A percentile compares a stretch with the other conserved stretches of the same genome.
Evolutionary conservation across 2,113 vertebrate genomes (phyloP).

Genomic region (Saccopteryx bilineata): DNA sequence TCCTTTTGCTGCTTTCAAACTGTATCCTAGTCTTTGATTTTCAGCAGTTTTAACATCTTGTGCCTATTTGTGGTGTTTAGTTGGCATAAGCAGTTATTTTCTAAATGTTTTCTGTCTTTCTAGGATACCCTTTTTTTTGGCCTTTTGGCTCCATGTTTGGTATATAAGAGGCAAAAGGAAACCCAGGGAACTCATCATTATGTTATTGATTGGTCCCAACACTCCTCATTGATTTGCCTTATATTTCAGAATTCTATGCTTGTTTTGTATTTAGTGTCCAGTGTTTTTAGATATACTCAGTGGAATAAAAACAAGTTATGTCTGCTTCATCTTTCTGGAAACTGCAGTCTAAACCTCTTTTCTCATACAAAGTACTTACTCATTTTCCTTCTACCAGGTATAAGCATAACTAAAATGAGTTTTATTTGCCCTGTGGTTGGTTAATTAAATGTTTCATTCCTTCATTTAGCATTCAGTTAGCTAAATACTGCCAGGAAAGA

Average conservation of each 20-base stretch:
- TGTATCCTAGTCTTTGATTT: neutral
- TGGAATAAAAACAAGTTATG: neutral
- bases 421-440: neutral
- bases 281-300: neutral
- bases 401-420: neutral
- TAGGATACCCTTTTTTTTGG: neutral
- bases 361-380: neutral
- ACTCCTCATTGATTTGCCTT: neutral
- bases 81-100: neutral
- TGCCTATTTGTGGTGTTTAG: neutral
- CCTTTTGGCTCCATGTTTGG: neutral
- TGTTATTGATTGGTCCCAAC: neutral
- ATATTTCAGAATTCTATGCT: neutral
- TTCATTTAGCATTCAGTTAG: neutral
- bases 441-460: neutral
- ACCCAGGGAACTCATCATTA: neutral
- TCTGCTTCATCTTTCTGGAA: neutral
- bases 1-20: neutral
- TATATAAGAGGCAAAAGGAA: neutral
- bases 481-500: neutral
- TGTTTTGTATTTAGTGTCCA: neutral
- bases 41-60: neutral
- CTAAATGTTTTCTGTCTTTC: neutral
- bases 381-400: neutral
- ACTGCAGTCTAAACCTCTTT: neutral